Conservation (phyloP, 2,113 vertebrate genomes). For the Chaenogobius annularis region DNA sequence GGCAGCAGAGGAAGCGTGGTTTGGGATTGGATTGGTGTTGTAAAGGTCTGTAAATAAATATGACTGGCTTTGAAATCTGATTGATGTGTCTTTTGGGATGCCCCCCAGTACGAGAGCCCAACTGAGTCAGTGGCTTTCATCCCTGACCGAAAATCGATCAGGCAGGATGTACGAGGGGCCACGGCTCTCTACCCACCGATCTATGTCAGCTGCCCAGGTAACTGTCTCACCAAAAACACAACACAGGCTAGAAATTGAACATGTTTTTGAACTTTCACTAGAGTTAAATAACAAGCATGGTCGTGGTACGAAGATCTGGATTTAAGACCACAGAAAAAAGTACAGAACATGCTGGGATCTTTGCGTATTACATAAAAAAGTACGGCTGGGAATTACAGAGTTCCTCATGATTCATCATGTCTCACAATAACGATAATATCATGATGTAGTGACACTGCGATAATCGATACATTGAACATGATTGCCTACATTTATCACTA, state of each 20-base stretch:
- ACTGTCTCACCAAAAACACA: constrained; percentile 50
- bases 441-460: no score
- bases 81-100: constrained; percentile 77
- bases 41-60: constrained; percentile 76
- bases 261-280: constrained; percentile 5
- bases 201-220: constrained; percentile 60
- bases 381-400: no score
- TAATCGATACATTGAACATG: no score
- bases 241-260: constrained; percentile 25
- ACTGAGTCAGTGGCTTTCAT: constrained; percentile 75
- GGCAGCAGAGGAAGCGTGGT: constrained; percentile 37
- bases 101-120: constrained; percentile 68
- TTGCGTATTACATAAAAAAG: no score
- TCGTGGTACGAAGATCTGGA: background rate
- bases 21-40: constrained; percentile 68
- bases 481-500: no score
- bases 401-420: no score
- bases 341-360: background rate
- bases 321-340: background rate
- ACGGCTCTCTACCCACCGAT: constrained; percentile 61
- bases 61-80: constrained; percentile 73
- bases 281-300: constrained; percentile 15
- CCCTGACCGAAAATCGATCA: constrained; percentile 73
- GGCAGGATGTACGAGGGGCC: constrained; percentile 67
- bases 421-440: no score